Conservation (phyloP, 2,113 vertebrate species). For the Xyrauchen texanus region DNA sequence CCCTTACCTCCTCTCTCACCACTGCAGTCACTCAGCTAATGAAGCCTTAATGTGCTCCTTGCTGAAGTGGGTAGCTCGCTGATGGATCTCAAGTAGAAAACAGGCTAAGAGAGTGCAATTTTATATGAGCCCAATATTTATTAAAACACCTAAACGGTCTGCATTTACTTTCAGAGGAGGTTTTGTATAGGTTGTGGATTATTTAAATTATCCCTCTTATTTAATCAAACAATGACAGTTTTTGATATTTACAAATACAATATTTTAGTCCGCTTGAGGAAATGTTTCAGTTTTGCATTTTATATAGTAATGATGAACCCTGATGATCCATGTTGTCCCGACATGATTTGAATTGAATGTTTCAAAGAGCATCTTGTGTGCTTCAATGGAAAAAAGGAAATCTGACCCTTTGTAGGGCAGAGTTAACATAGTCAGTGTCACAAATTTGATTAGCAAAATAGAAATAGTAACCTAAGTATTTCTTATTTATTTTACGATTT, state of each 20-base stretch:
- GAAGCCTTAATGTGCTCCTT: slow-evolving; percentile 48
- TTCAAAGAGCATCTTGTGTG: no score
- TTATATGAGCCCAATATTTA: slow-evolving; percentile 12
- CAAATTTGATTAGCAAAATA: no score
- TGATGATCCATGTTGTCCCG: no score
- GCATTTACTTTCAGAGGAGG: background rate
- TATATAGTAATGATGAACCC: no score
- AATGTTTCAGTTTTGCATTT: no score
- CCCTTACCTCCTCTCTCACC: slow-evolving; percentile 45
- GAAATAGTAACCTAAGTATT: no score
- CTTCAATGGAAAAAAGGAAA: background rate
- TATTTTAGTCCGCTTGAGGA: no score
- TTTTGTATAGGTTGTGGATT: background rate
- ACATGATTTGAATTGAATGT: no score
- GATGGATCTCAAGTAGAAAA: slow-evolving; percentile 28
- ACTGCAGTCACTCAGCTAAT: slow-evolving; percentile 45
- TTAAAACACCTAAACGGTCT: background rate
- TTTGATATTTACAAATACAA: background rate
- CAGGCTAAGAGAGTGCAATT: slow-evolving; percentile 6
- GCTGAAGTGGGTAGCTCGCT: slow-evolving; percentile 45
- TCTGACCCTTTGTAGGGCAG: background rate
- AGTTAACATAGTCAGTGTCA: no score
- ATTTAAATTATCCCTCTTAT: slow-evolving; percentile 7
- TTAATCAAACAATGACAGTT: slow-evolving; percentile 6
- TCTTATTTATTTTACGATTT: no score